These are phyloP conservation scores for Sycobia sp. DNA, from an alignment of 1,140 invertebrate genomes.

Conservation along the genomic window DNA sequence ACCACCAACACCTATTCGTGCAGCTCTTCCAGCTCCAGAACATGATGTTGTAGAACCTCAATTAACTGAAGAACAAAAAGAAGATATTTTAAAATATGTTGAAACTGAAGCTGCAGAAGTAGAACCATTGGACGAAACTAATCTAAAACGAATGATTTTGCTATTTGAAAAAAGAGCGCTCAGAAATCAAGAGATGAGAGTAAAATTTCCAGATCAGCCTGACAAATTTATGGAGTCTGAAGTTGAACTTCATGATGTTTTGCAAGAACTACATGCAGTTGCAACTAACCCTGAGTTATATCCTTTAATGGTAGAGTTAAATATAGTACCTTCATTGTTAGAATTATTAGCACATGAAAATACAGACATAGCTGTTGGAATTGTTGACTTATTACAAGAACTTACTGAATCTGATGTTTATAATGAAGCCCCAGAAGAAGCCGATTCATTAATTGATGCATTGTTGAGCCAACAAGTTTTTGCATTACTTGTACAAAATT, in stretches of 20 bases:
- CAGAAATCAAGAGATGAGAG: conserved; percentile 97
- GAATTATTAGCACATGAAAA: conserved; percentile 96
- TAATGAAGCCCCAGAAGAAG: conserved; percentile 86
- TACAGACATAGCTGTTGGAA: conserved; percentile 86
- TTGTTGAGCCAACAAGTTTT: conserved; percentile 89
- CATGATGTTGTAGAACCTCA: conserved; percentile 67
- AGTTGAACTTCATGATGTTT: conserved; percentile 88
- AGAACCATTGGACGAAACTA: conserved; percentile 84
- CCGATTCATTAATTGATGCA: conserved; percentile 76
- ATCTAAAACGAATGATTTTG: conserved; percentile 86
- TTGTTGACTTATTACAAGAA: conserved; percentile 86
- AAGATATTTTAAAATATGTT: conserved; percentile 82
- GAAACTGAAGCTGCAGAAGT: conserved; percentile 81
- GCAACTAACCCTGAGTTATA: conserved; percentile 96
- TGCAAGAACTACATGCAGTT: conserved; percentile 92
- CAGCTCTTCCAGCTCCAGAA: conserved; percentile 55
- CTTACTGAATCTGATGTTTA: conserved; percentile 95
- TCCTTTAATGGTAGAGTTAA: conserved; percentile 86
- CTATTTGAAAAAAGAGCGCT: conserved; percentile 93
- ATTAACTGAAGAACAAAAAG: conserved; percentile 75
- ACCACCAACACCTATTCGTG: conserved; percentile 61
- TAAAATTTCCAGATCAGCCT: conserved; percentile 96
- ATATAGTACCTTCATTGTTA: conserved; percentile 87
- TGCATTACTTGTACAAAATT: conserved; percentile 89
- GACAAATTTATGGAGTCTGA: conserved; percentile 99